phyloP scores from a whole-genome alignment of 2,113 vertebrate genomes.

The Nycticebus coucang region DNA sequence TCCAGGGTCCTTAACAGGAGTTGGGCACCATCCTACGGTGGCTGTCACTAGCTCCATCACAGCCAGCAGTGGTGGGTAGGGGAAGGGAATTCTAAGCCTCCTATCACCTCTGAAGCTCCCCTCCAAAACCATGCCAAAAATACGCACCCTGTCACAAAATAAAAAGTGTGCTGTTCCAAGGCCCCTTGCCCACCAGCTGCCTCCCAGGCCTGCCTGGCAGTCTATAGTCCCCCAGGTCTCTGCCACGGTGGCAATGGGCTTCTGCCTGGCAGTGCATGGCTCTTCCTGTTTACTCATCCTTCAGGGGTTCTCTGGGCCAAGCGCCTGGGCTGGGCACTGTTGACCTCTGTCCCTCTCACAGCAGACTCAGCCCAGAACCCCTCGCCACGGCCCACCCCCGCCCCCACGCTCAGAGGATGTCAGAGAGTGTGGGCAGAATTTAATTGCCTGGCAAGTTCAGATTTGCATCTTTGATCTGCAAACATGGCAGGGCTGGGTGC shows the following conservation, averaged over 20 bases:
- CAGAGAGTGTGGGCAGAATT: constrained; percentile 53
- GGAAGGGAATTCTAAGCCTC: neutral
- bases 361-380: neutral
- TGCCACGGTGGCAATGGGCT: neutral
- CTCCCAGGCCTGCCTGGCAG: neutral
- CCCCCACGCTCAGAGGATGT: neutral
- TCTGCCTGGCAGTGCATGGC: fast-evolving
- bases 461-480: constrained; percentile 71
- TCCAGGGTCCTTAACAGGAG: fast-evolving
- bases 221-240: neutral
- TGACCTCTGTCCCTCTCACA: neutral
- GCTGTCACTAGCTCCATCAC: neutral
- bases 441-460: constrained; percentile 69
- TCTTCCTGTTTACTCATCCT: neutral
- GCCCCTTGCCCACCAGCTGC: neutral
- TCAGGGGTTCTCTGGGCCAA: neutral
- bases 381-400: fast-evolving
- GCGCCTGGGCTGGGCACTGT: fast-evolving
- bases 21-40: fast-evolving
- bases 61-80: neutral
- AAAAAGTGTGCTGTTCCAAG: fast-evolving
- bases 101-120: neutral
- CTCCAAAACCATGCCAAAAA: neutral
- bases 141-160: neutral
- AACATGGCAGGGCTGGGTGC: neutral